Evolutionary conservation across 2,888 invertebrate species (phyloP), one percentile per base, ranked within the genome.

Genomic region (Sepioteuthis lessoniana): DNA sequence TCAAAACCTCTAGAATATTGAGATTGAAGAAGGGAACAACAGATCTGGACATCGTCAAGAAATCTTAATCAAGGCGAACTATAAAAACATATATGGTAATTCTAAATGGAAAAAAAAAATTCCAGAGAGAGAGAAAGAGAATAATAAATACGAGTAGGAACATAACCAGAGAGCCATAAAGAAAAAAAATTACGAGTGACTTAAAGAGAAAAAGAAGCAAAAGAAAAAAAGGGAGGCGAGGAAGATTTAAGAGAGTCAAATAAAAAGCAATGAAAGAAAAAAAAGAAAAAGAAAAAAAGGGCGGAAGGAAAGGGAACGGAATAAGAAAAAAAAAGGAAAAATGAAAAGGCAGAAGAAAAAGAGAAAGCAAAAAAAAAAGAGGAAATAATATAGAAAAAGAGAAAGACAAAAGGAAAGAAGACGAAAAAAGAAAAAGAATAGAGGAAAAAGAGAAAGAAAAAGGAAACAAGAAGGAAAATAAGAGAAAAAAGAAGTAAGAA

Each of bases 271-370:
- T 28, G 28, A 28, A 60, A 19, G 28, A 7, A 28, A 28, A 28
- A 28, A 28, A 28, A 60, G 1, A 7, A 28, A 60, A 1, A 28
- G 7, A 60, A 28, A 60, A 7, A 28, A 7, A 28, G 7, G 60
- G 19, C 0, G 7, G 1, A 7, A 60, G 7, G 7, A 19, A 60
- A 28, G 19, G 7, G 8, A 28, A 7, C 1, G 25, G 28, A 60
- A 7, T 28, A 21, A 28, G 19, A 28, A 21, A 28, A 28, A 60
- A 5, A 60, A 19, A 28, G 28, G 8, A 60, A 7, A 28, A 28
- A 76, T 0, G 10, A 31, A n/a, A 1, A 0, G n/a, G n/a, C n/a
- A n/a, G 10, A 0, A n/a, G 10, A 76, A 0, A 76, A 13, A n/a
- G 0, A n/a, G n/a, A 76, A 0, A n/a, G 31, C n/a, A n/a, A 76